Percentiles rank a stretch among this genome's conserved stretches.
Evolutionary conservation across 2,797 vertebrate genomes (phyloP).

Genomic region (Neopelma chrysocephalum): DNA sequence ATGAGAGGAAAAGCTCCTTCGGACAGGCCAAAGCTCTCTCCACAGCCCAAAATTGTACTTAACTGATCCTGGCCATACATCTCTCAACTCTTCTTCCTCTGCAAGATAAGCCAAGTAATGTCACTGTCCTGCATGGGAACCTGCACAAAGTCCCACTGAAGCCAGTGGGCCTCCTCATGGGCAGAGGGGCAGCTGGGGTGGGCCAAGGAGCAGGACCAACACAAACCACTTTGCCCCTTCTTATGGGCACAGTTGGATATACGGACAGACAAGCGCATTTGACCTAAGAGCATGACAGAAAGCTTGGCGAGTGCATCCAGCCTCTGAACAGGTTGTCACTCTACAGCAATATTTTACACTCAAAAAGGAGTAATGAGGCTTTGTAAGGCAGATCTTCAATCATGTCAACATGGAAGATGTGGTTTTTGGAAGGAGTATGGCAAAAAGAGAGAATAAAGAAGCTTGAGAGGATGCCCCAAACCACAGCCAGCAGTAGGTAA

Average conservation of each 20-base stretch:
- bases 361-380: not conserved
- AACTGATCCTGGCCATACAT: not conserved
- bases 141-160: not conserved
- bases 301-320: not conserved
- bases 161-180: fast-evolving
- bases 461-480: not conserved
- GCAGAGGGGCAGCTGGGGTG: not conserved
- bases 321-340: not conserved
- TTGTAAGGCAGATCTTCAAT: not conserved
- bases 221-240: not conserved
- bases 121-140: fast-evolving
- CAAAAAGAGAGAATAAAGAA: not conserved
- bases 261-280: fast-evolving
- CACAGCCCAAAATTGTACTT: not conserved
- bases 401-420: not conserved
- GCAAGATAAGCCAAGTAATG: not conserved
- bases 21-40: not conserved
- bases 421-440: not conserved
- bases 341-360: not conserved
- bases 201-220: not conserved
- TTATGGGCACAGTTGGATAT: fast-evolving
- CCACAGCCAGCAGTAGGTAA: fast-evolving
- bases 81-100: fast-evolving
- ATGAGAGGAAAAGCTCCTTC: not conserved
- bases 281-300: not conserved